Evolutionary conservation across 2,113 vertebrate genomes (phyloP).

Genomic region (Tachycineta bicolor): DNA sequence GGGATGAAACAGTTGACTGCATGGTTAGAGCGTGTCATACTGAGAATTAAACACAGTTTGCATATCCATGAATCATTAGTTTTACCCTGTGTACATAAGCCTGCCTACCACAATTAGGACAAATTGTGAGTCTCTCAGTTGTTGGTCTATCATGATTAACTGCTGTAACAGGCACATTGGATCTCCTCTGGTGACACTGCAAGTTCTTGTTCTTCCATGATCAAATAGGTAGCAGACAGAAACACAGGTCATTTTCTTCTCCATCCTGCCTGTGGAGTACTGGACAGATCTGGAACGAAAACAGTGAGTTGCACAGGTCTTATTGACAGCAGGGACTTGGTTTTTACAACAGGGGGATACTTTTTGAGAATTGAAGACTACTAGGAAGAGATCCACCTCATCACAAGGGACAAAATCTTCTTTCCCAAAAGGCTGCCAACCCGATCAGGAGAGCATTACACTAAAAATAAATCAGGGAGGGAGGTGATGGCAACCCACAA

Average conservation of each 20-base stretch:
- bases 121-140: neutral
- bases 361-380: neutral
- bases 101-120: neutral
- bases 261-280: neutral
- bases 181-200: neutral
- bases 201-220: neutral
- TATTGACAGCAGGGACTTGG: neutral
- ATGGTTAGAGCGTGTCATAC: neutral
- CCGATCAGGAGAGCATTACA: neutral
- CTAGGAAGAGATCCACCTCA: neutral
- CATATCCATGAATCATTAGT: neutral
- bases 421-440: neutral
- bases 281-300: neutral
- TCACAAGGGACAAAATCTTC: neutral
- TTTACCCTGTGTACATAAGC: neutral
- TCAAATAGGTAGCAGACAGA: neutral
- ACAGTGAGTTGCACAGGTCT: neutral
- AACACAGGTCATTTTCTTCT: neutral
- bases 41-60: neutral
- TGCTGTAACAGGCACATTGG: neutral
- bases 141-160: neutral
- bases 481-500: neutral
- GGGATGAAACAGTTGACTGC: neutral
- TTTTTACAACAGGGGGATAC: neutral
- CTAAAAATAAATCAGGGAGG: neutral